Evolutionary conservation across 2,888 invertebrate species (phyloP).

Genomic region (Xestoiulus laeticollis): DNA sequence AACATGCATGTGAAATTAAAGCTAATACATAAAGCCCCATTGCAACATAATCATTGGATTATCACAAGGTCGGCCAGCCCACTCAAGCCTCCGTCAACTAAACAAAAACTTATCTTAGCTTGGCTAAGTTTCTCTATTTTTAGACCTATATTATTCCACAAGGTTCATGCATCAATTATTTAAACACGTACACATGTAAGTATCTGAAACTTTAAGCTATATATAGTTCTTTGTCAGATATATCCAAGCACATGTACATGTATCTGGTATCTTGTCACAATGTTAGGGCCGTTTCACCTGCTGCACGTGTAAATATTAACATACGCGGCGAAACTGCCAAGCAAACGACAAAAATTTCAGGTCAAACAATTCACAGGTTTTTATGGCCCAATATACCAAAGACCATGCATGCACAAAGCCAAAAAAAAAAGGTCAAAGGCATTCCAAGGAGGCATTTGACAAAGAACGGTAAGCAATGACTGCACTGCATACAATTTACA

Average conservation of each 20-base stretch:
- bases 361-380: constrained; percentile 28
- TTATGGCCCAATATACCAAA: constrained; percentile 11
- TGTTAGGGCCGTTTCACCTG: neutral
- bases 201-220: too few species aligned
- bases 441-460: neutral
- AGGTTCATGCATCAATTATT: too few species aligned
- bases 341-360: constrained; percentile 10
- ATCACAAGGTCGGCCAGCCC: too few species aligned
- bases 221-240: neutral
- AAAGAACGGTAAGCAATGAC: neutral
- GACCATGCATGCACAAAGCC: constrained; percentile 3
- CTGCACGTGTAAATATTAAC: neutral
- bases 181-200: too few species aligned
- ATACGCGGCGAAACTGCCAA: neutral
- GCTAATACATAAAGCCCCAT: too few species aligned
- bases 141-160: too few species aligned
- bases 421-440: neutral
- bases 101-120: too few species aligned
- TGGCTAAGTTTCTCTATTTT: too few species aligned
- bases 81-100: too few species aligned
- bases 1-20: too few species aligned
- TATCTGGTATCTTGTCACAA: neutral
- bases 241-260: neutral
- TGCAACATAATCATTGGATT: too few species aligned
- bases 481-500: neutral